These are phyloP conservation scores for Euclidia mi DNA, from an alignment of 2,888 invertebrate species.

Conservation along the genomic window DNA sequence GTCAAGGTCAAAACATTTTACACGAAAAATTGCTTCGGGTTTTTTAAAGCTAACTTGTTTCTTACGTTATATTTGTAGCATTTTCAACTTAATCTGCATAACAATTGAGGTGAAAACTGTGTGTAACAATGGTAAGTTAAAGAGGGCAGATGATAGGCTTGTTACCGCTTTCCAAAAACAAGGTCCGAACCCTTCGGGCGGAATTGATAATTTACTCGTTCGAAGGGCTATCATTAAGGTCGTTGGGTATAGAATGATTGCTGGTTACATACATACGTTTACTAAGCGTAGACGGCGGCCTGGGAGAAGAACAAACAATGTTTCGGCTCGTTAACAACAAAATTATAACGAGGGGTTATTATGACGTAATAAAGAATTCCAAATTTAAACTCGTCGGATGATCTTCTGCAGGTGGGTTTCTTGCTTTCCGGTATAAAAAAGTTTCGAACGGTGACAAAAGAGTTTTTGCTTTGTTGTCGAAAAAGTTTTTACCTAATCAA, in stretches of 20 bases:
- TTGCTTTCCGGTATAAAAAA: slow-evolving; percentile 36
- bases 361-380: slow-evolving; percentile 73
- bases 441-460: slow-evolving; percentile 13
- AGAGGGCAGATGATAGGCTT: slow-evolving; percentile 77
- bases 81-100: slow-evolving; percentile 49
- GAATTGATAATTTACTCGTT: slow-evolving; percentile 89
- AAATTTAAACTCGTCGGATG: slow-evolving; percentile 64
- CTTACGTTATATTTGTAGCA: slow-evolving; percentile 44
- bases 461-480: slow-evolving; percentile 16
- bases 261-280: slow-evolving; percentile 81
- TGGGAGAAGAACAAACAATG: slow-evolving; percentile 88
- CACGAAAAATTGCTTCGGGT: slow-evolving; percentile 53
- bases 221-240: slow-evolving; percentile 88
- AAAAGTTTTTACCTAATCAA: slow-evolving; percentile 21
- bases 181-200: slow-evolving; percentile 82
- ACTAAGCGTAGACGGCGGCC: slow-evolving; percentile 74
- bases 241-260: slow-evolving; percentile 84
- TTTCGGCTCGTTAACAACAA: slow-evolving; percentile 86
- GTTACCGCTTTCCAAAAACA: slow-evolving; percentile 85
- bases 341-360: slow-evolving; percentile 83
- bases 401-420: slow-evolving; percentile 63
- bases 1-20: slow-evolving; percentile 64
- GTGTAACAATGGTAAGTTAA: slow-evolving; percentile 59
- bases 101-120: slow-evolving; percentile 62
- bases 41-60: slow-evolving; percentile 36